Conservation (phyloP, 2,888 invertebrate species). For the Cheilosia urbana region DNA sequence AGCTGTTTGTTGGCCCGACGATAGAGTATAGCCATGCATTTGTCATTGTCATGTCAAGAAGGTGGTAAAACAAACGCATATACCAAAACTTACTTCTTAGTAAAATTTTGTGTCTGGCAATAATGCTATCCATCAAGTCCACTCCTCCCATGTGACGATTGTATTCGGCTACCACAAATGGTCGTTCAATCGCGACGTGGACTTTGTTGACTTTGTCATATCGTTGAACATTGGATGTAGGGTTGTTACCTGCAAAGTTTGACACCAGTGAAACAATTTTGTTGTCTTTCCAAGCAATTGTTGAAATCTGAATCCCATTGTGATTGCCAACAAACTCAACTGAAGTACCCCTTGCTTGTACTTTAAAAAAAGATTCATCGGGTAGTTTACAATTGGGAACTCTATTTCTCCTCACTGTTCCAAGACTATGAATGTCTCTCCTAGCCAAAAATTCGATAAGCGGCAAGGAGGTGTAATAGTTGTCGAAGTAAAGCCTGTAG, state of each 20-base stretch:
- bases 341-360: not conserved
- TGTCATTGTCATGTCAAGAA: conserved; percentile 9
- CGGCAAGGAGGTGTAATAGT: too few relatives aligned
- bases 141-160: conserved; percentile 15
- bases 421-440: too few relatives aligned
- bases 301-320: conserved; percentile 16
- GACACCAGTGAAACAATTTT: conserved; percentile 18
- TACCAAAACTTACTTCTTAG: conserved; percentile 14
- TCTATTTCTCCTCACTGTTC: too few relatives aligned
- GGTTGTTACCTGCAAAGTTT: conserved; percentile 4
- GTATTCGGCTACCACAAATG: conserved; percentile 5
- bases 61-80: conserved; percentile 13
- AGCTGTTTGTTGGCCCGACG: conserved; percentile 15
- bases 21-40: conserved; percentile 25
- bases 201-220: conserved; percentile 3
- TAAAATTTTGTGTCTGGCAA: too few relatives aligned
- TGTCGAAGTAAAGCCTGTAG: too few relatives aligned
- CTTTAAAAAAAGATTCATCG: not conserved
- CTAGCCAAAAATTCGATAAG: too few relatives aligned
- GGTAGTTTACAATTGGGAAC: not conserved
- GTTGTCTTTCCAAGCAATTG: conserved; percentile 2
- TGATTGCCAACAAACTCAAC: conserved; percentile 8
- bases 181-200: not conserved
- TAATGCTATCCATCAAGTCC: conserved; percentile 12
- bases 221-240: conserved; percentile 11